Conservation (phyloP, 2,888 invertebrate genomes). For the Parelbella ahira region DNA sequence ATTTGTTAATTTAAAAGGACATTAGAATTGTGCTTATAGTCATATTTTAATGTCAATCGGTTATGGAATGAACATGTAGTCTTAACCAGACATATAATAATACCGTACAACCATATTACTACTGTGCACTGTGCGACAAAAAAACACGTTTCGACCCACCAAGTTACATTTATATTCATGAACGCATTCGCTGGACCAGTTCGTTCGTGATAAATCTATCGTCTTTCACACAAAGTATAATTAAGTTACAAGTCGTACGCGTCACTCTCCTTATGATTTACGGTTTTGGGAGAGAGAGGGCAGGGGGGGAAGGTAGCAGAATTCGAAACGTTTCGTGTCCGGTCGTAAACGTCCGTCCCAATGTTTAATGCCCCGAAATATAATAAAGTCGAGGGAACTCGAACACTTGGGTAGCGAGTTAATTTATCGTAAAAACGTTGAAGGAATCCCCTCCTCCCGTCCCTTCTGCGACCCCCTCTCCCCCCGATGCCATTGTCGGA, state of each 20-base stretch:
- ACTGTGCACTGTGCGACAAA: no score
- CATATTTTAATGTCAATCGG: no score
- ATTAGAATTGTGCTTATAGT: no score
- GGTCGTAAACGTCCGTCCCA: constrained; percentile 32
- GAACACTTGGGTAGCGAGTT: constrained; percentile 21
- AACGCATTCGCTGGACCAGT: no score
- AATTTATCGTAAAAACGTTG: constrained; percentile 29
- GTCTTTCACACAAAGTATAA: constrained; percentile 23
- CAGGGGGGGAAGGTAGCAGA: constrained; percentile 33
- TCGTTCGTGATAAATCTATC: constrained; percentile 6
- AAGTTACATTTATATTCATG: no score
- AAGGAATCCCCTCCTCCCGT: constrained; percentile 4
- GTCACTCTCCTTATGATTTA: constrained; percentile 39
- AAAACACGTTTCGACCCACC: no score
- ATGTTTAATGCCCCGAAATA: constrained; percentile 31
- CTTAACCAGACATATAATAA: no score
- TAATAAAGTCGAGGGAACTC: constrained; percentile 29
- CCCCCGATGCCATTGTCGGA: constrained; percentile 3
- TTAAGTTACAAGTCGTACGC: constrained; percentile 27
- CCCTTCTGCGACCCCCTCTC: no score
- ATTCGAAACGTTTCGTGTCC: constrained; percentile 37
- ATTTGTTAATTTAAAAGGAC: no score
- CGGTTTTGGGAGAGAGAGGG: no score
- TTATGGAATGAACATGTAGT: no score
- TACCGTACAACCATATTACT: no score